Conservation (phyloP, 1,140 invertebrate species). For the Zelostemma sp. region DNA sequence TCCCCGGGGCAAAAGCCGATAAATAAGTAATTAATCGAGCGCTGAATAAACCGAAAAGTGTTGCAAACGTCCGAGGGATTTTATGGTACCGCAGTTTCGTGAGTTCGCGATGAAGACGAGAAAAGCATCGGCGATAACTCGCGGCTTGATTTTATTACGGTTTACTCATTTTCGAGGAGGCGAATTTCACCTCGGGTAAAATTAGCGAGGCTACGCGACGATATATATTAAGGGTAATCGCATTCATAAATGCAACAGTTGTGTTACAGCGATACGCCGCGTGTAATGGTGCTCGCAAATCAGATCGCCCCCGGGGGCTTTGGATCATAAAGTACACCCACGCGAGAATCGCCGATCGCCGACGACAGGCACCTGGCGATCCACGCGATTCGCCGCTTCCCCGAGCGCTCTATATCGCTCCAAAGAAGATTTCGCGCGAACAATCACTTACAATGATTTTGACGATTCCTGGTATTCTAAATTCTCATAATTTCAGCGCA, state of each 20-base stretch:
- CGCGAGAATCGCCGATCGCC: conserved; percentile 43
- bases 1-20: too few species aligned
- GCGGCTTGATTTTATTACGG: conserved; percentile 50
- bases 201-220: conserved; percentile 52
- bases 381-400: conserved; percentile 8
- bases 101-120: too few species aligned
- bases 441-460: neutral
- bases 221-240: conserved; percentile 65
- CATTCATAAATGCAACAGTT: conserved; percentile 66
- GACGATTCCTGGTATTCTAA: neutral
- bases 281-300: conserved; percentile 61
- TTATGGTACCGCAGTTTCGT: conserved; percentile 9
- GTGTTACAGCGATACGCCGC: conserved; percentile 51
- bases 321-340: conserved; percentile 59
- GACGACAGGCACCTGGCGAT: conserved; percentile 45
- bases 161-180: conserved; percentile 18
- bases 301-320: conserved; percentile 51
- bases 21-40: neutral
- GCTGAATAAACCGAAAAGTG: neutral
- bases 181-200: conserved; percentile 31
- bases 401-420: conserved; percentile 17
- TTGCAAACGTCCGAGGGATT: too few species aligned
- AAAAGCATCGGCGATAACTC: conserved; percentile 40
- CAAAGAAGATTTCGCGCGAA: conserved; percentile 35
- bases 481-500: too few species aligned